Percentiles rank a stretch among this genome's conserved stretches.
phyloP scores from a whole-genome alignment of 2,113 vertebrate genomes.

The Rhea americana region DNA sequence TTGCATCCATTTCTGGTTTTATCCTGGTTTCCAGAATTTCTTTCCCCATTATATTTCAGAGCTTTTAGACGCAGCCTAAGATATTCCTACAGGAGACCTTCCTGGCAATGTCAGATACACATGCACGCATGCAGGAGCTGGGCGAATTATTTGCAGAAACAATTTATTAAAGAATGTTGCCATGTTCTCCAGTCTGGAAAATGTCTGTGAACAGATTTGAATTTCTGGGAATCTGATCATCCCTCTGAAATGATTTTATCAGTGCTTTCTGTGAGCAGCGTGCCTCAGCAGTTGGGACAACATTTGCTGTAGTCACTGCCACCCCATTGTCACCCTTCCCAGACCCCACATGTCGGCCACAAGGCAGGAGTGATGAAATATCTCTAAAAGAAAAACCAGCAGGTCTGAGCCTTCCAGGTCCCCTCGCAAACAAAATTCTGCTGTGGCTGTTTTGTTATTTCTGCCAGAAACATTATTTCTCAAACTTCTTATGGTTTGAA shows the following conservation, averaged over 20 bases:
- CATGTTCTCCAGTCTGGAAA: background rate
- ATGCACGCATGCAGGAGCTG: fast-evolving
- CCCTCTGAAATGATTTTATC: background rate
- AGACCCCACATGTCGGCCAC: background rate
- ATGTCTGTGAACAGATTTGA: background rate
- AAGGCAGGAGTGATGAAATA: fast-evolving
- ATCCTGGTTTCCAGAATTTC: constrained; percentile 55
- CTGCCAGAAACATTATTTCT: background rate
- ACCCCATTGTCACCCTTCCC: background rate
- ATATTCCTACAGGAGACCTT: background rate
- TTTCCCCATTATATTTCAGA: background rate
- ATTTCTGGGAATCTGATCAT: background rate
- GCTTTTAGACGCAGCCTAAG: background rate
- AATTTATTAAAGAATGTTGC: background rate
- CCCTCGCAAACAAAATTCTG: background rate
- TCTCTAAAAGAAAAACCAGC: background rate
- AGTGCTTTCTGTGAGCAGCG: background rate
- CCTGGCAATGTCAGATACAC: fast-evolving
- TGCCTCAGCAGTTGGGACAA: fast-evolving
- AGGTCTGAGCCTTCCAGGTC: background rate
- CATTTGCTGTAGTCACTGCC: background rate
- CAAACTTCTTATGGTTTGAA: background rate
- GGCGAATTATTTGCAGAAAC: background rate
- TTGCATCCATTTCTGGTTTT: constrained; percentile 72
- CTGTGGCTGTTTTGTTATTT: background rate